Conservation (phyloP, 2,113 vertebrate genomes). For the Apteryx owenii region DNA sequence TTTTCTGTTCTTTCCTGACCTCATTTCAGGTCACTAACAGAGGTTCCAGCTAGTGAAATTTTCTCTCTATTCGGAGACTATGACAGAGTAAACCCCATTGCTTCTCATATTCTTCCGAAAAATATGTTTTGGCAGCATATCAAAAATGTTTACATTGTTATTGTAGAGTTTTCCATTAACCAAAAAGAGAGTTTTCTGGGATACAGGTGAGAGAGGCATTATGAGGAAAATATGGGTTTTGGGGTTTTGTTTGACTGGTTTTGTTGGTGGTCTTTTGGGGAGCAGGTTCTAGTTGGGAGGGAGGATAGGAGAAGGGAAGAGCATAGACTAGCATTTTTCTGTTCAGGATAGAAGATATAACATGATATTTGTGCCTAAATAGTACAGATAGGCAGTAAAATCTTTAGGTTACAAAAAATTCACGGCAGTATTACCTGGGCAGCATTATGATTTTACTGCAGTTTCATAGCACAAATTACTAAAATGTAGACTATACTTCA, state of each 20-base stretch:
- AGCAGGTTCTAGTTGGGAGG: neutral
- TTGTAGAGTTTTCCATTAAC: neutral
- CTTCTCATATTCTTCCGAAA: neutral
- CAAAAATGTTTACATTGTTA: neutral
- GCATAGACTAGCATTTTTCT: neutral
- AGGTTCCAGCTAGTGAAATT: constrained; percentile 9
- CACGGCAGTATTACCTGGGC: neutral
- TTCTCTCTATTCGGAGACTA: neutral
- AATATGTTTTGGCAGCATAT: neutral
- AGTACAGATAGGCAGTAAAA: neutral
- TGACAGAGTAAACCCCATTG: neutral
- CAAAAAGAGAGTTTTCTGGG: neutral
- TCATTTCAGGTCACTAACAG: neutral
- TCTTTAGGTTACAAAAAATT: neutral
- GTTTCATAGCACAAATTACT: neutral
- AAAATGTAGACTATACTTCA: neutral
- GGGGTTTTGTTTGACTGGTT: neutral
- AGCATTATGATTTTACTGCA: neutral
- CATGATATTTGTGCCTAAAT: neutral
- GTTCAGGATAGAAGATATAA: neutral
- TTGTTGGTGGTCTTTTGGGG: neutral
- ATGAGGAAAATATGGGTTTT: neutral
- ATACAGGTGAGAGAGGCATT: neutral
- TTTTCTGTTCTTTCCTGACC: constrained; percentile 50
- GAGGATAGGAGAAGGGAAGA: neutral